phyloP scores from a whole-genome alignment of 92 coral and sea anemone genomes.

The Epizoanthus rinbou region DNA sequence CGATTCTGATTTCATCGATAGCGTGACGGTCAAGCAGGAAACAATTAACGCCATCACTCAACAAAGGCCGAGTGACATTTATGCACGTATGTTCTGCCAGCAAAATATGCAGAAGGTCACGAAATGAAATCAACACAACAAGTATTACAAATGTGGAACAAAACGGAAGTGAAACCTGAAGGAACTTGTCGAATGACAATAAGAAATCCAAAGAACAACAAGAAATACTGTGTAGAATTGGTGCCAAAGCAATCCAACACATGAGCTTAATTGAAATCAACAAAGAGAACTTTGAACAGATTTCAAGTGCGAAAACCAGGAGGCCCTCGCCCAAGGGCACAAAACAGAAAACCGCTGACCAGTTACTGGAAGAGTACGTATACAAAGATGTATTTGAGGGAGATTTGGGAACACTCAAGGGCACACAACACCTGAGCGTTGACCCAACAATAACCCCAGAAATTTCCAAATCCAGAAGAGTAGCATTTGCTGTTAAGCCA shows the following conservation, averaged over 20 bases:
- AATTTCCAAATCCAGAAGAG: constrained; percentile 2
- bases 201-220: constrained; percentile 51
- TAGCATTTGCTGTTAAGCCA: constrained; percentile 21
- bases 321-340: neutral
- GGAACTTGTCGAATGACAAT: constrained; percentile 54
- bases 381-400: constrained; percentile 38
- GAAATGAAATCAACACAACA: constrained; percentile 52
- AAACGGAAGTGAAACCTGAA: constrained; percentile 54
- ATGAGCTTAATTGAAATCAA: constrained; percentile 47
- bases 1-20: constrained; percentile 43
- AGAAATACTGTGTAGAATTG: constrained; percentile 69
- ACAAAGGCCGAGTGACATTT: constrained; percentile 39
- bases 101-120: constrained; percentile 22
- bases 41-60: constrained; percentile 48
- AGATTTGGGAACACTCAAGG: constrained; percentile 17
- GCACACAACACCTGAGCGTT: constrained; percentile 11
- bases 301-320: constrained; percentile 3
- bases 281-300: constrained; percentile 43
- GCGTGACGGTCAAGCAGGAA: constrained; percentile 44
- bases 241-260: constrained; percentile 51
- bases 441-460: constrained; percentile 10
- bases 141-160: constrained; percentile 63
- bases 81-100: constrained; percentile 57
- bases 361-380: neutral
- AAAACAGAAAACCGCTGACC: constrained; percentile 16